A percentile compares a stretch with the other conserved stretches of the same genome.
Conservation (phyloP, 2,113 vertebrate genomes). For the Hyperoodon ampullatus region DNA sequence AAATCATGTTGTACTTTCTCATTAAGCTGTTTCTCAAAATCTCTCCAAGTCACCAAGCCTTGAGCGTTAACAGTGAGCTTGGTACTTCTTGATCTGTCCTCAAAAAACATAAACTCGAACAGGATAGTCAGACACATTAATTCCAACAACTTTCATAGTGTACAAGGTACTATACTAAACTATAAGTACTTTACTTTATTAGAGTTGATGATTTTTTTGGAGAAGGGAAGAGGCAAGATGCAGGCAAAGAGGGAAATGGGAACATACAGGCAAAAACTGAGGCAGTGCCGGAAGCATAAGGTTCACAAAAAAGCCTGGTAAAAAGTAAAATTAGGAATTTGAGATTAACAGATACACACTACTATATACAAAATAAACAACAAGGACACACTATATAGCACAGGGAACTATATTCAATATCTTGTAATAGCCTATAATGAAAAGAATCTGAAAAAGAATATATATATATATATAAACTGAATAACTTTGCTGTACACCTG, state of each 20-base stretch:
- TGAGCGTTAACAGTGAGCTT: not conserved
- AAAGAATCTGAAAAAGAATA: not conserved
- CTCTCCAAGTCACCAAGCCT: not conserved
- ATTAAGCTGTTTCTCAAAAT: slow-evolving; percentile 18
- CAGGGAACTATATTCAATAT: not conserved
- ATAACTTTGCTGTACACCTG: not conserved
- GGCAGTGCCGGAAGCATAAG: not conserved
- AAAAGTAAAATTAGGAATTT: not conserved
- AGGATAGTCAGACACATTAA: not conserved
- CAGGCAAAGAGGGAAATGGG: not conserved
- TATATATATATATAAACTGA: not conserved
- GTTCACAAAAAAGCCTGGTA: not conserved
- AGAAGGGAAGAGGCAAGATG: not conserved
- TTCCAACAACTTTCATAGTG: not conserved
- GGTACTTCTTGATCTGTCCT: not conserved
- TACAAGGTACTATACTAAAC: not conserved
- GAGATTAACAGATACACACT: not conserved
- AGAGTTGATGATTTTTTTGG: not conserved
- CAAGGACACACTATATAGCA: not conserved
- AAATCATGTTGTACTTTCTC: not conserved
- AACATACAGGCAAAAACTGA: not conserved
- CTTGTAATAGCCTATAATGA: not conserved
- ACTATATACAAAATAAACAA: not conserved
- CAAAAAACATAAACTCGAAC: not conserved
- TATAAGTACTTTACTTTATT: not conserved